A percentile compares a stretch with the other conserved stretches of the same genome.
phyloP scores from a whole-genome alignment of 2,113 vertebrate genomes.

The Chaetura pelagica region DNA sequence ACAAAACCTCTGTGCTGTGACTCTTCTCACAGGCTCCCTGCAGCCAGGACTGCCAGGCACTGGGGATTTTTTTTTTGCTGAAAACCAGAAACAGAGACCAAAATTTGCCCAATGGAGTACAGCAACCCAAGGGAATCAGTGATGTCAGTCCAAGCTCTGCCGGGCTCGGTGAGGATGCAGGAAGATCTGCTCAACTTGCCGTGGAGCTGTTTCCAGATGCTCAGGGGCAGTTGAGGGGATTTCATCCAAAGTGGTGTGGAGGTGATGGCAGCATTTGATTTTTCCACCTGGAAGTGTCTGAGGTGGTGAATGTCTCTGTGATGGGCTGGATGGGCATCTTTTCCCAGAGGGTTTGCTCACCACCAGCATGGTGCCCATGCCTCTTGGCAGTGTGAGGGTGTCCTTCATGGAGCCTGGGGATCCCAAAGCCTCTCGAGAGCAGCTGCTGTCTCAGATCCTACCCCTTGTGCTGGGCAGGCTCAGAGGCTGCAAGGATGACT shows the following conservation, averaged over 20 bases:
- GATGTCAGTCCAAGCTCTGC: neutral
- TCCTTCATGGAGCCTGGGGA: neutral
- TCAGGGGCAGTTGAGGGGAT: rapidly evolving
- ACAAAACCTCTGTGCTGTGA: slow-evolving; percentile 27
- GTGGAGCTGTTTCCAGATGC: rapidly evolving
- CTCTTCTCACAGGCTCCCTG: neutral
- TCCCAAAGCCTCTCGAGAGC: neutral
- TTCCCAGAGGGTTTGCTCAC: rapidly evolving
- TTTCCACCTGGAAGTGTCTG: rapidly evolving
- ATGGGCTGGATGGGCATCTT: neutral
- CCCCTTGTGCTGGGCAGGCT: neutral
- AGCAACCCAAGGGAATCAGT: neutral
- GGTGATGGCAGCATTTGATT: neutral
- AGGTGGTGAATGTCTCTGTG: rapidly evolving
- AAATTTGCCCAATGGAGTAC: neutral
- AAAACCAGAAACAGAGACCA: rapidly evolving
- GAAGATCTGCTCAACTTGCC: rapidly evolving
- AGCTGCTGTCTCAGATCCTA: neutral
- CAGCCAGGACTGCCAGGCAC: neutral
- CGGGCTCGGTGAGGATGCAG: rapidly evolving
- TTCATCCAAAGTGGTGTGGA: neutral
- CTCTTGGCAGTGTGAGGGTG: neutral
- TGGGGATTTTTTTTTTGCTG: no score
- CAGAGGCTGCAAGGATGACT: neutral
- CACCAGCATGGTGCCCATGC: rapidly evolving